These are phyloP conservation scores for Phrynocephalus vlangalii DNA, from an alignment of 2,797 vertebrate genomes.

Conservation along the genomic window DNA sequence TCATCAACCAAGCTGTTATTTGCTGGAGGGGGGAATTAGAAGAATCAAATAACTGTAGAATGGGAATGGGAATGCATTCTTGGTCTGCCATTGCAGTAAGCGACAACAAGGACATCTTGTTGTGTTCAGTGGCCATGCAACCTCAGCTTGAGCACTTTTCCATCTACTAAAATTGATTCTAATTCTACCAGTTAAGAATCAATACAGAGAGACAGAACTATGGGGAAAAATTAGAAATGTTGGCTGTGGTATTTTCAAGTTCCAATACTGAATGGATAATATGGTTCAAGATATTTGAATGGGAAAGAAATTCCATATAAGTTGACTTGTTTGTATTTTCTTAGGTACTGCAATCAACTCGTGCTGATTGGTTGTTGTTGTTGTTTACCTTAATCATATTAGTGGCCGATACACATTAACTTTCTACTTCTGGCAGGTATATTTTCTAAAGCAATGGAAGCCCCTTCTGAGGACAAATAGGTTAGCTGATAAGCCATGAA, in stretches of 20 bases:
- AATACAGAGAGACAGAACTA: background rate
- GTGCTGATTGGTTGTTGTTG: background rate
- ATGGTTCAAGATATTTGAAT: background rate
- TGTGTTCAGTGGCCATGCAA: no score
- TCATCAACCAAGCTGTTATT: no score
- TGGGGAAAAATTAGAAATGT: background rate
- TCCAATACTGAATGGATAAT: conserved; percentile 22
- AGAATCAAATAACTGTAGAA: background rate
- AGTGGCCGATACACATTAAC: background rate
- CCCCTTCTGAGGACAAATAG: background rate
- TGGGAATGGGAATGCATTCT: no score
- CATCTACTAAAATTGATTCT: background rate
- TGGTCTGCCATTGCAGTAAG: no score
- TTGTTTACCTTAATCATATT: background rate
- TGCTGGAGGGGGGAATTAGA: background rate
- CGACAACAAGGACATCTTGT: no score
- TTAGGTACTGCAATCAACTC: background rate
- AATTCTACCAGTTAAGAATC: background rate
- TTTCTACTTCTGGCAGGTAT: background rate
- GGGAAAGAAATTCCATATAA: background rate
- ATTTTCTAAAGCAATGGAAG: background rate
- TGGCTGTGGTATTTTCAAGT: background rate
- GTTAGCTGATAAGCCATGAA: background rate
- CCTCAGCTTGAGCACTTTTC: background rate
- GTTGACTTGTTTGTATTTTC: background rate